Evolutionary conservation across 2,888 invertebrate genomes (phyloP).

Genomic region (Polydrusus pterygomalis): DNA sequence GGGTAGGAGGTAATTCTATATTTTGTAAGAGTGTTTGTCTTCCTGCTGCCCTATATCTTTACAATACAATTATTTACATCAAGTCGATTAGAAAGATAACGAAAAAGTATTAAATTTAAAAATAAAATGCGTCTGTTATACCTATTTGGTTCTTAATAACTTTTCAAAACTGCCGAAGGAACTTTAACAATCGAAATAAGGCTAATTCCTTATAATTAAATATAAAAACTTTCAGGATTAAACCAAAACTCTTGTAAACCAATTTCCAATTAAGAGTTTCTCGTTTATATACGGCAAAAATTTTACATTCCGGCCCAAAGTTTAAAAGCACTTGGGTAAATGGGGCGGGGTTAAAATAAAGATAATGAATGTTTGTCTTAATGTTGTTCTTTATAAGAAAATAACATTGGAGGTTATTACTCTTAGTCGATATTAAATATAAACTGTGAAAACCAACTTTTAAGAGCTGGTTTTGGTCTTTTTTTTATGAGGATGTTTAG

Average conservation of each 20-base stretch:
- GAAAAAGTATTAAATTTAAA: no score
- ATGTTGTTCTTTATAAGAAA: no score
- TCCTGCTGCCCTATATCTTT: no score
- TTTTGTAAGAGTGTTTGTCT: no score
- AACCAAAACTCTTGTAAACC: conserved; percentile 13
- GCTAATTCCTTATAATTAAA: conserved; percentile 18
- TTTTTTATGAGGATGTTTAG: no score
- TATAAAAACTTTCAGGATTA: conserved; percentile 13
- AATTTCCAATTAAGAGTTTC: conserved; percentile 21
- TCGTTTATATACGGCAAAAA: conserved; percentile 2
- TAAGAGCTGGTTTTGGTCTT: no score
- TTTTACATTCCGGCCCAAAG: not conserved
- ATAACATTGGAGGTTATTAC: no score
- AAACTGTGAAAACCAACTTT: no score
- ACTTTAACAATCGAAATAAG: conserved; percentile 10
- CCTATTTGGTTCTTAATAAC: not conserved
- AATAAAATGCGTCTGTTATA: not conserved
- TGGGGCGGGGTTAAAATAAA: not conserved
- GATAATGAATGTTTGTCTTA: not conserved
- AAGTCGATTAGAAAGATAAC: no score
- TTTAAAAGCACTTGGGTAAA: not conserved
- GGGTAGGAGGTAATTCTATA: no score
- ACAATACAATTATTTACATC: no score
- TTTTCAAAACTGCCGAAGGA: not conserved
- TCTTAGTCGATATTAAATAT: no score